Evolutionary conservation across 2,113 vertebrate genomes (phyloP).

Genomic region (Cynopterus brachyotis): DNA sequence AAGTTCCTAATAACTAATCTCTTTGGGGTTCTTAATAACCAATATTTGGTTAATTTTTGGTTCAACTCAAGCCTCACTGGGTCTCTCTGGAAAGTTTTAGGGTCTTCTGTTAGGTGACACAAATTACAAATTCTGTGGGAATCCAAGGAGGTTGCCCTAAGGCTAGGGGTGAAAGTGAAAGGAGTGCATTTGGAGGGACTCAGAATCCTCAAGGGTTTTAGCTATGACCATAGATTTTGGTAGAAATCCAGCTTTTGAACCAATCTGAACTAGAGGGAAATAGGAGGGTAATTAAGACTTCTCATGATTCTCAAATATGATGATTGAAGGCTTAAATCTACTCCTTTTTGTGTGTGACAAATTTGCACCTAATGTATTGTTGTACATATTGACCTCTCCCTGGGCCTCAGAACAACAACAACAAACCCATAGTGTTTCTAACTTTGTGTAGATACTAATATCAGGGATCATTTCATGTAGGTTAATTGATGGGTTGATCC

Average conservation of each 20-base stretch:
- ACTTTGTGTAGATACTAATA: not conserved
- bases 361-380: not conserved
- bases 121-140: not conserved
- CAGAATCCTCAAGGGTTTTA: not conserved
- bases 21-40: not conserved
- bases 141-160: not conserved
- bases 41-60: not conserved
- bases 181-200: not conserved
- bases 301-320: not conserved
- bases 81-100: not conserved
- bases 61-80: not conserved
- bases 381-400: not conserved
- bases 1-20: not conserved
- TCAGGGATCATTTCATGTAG: not conserved
- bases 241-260: not conserved
- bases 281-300: not conserved
- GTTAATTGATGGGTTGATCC: not conserved
- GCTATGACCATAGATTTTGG: not conserved
- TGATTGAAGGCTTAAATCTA: not conserved
- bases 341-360: not conserved
- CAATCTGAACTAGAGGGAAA: not conserved
- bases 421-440: not conserved
- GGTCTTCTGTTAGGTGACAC: not conserved
- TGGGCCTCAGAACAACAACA: not conserved
- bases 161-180: fast-evolving